phyloP scores from a whole-genome alignment of 2,888 invertebrate species.

The Perdita meconis region DNA sequence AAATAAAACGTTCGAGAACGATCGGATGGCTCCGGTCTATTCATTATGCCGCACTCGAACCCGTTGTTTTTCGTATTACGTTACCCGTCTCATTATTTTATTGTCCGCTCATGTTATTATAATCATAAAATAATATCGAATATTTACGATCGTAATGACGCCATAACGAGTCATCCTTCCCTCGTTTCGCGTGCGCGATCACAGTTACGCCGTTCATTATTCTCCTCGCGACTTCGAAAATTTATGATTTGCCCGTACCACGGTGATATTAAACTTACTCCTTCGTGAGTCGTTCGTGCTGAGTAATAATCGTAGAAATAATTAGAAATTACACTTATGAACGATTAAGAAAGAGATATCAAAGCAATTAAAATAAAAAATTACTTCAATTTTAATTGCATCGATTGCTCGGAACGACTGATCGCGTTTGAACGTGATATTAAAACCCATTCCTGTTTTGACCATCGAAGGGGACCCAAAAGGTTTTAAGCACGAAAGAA shows the following conservation, averaged over 20 bases:
- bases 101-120: slow-evolving; percentile 23
- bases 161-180: neutral
- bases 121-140: slow-evolving; percentile 21
- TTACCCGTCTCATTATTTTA: slow-evolving; percentile 24
- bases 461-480: too few relatives aligned
- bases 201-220: neutral
- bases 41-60: slow-evolving; percentile 10
- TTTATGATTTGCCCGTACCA: slow-evolving; percentile 3
- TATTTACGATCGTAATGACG: slow-evolving; percentile 15
- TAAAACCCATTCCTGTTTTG: neutral
- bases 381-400: too few relatives aligned
- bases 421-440: neutral
- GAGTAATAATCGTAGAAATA: neutral
- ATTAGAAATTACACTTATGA: neutral
- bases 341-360: neutral
- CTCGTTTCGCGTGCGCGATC: neutral
- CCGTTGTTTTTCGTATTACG: neutral
- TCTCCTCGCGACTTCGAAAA: neutral
- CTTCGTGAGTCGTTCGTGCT: neutral
- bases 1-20: slow-evolving; percentile 39
- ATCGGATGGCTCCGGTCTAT: slow-evolving; percentile 15
- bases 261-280: slow-evolving; percentile 1
- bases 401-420: neutral
- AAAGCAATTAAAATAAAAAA: too few relatives aligned
- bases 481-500: too few relatives aligned